Evolutionary conservation across 2,888 invertebrate genomes (phyloP), one percentile per base, ranked within the genome.

Genomic region (Tortricodes alternella): DNA sequence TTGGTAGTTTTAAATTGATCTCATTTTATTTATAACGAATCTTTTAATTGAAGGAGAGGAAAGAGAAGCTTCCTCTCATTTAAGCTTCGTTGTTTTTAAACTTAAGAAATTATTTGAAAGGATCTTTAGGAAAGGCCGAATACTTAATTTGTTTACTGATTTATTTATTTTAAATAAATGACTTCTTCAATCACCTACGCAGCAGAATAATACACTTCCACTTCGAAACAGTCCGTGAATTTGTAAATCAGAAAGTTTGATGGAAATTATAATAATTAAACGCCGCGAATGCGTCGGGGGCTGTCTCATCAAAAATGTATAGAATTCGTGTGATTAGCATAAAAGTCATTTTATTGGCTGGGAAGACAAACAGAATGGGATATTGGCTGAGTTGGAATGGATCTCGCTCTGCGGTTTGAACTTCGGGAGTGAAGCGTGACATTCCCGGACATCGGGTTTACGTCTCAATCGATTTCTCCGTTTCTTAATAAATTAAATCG

Each of bases 251-350:
- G 39, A 65, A 63, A 55, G 61, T 66, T 80, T 83, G 80, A 86
- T 83, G 83, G 85, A 86, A 84, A 89, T 86, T 83, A 73, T 85
- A 87, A 85, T 88, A 89, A 89, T 89, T 89, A 89, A 89, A 81
- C 78, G 73, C 65, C 65, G 76, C 74, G 77, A 76, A 87, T 82
- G 79, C 85, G 84, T 82, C 78, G 73, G 66, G 72, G 75, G 67
- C 71, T 63, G 73, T 77, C 89, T 90, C 89, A 90, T 90, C 89
- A 89, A 89, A 90, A 89, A 90, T 90, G 89, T 90, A 90, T 90
- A 87, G 89, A 90, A 90, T 89, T 89, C 89, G 84, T 85, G 89
- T 86, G 83, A 90, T 90, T 90, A 89, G 87, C 89, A 90, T 90
- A 90, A 89, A 90, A 89, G 87, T 89, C 89, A 89, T 90, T 90